Conservation (phyloP, 2,797 vertebrate genomes). For the Pipistrellus pipistrellus region DNA sequence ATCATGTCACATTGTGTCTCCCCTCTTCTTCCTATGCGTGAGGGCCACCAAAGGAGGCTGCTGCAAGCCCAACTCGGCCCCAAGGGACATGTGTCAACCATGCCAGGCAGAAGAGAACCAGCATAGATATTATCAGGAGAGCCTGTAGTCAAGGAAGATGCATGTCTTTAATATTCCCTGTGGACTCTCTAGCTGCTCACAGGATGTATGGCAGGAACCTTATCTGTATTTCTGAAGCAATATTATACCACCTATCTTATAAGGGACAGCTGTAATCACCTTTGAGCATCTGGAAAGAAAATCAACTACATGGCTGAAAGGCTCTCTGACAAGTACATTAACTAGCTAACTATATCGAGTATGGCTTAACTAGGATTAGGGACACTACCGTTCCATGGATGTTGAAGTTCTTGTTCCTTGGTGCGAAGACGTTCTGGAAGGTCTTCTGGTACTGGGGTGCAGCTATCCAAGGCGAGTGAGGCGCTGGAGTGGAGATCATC, state of each 20-base stretch:
- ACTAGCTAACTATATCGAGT: fast-evolving
- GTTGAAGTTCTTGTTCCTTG: conserved; percentile 96
- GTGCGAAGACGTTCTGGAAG: conserved; percentile 93
- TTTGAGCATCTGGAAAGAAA: conserved; percentile 9
- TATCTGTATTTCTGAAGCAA: neutral
- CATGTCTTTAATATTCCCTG: neutral
- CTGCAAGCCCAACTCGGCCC: neutral
- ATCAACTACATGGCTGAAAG: neutral
- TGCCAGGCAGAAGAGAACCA: neutral
- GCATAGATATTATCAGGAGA: neutral
- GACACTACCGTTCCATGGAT: conserved; percentile 94
- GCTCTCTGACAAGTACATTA: neutral
- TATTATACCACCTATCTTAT: neutral
- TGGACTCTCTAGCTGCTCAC: neutral
- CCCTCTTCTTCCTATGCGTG: neutral
- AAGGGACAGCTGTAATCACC: neutral
- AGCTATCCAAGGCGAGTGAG: conserved; percentile 96
- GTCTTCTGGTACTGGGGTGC: conserved; percentile 95
- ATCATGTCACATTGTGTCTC: fast-evolving
- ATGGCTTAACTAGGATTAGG: neutral
- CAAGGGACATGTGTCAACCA: neutral
- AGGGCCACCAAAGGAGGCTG: neutral
- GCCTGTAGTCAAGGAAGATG: neutral
- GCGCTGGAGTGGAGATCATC: conserved; percentile 98
- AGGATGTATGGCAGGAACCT: neutral